Evolutionary conservation across 2,888 invertebrate species (phyloP), one percentile per base, ranked within the genome.

Genomic region (Autographa gamma): DNA sequence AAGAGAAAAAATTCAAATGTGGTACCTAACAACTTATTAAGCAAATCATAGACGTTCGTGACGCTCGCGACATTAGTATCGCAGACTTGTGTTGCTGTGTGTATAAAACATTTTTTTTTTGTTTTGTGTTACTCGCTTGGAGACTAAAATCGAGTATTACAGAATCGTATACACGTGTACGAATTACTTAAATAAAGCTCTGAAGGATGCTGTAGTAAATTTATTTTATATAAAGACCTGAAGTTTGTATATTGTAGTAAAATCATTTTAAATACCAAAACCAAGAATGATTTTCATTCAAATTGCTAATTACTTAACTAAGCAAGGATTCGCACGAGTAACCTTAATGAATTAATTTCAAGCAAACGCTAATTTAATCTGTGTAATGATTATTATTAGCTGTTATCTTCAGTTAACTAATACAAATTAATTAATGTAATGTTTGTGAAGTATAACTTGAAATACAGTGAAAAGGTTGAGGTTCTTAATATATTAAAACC

Each of bases 341-440:
- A 56, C 60, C 56, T 25, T 60, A 69, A 64, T 65, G 59, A 74
- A 79, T 82, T 63, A 69, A 75, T 66, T 74, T 66, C 19, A 43
- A 63, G 54, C 54, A 59, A 62, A 63, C 8, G 43, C 14, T 31
- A 66, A 62, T 63, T 66, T 65, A 52, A 41, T 60, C 59, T 60
- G 9, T n/a, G 16, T 73, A 68, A 74, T 73, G 31, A 63, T 72
- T 67, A 60, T 67, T 79, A 70, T 65, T 71, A 65, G 6, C 34
- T 66, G 68, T 71, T 74, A 61, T 66, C 61, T 72, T 69, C 63
- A 66, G 59, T 56, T 60, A 67, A 25, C 13, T 56, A 13, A 56
- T 56, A 56, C n/a, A 25, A 25, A 56, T 56, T 56, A 56, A 56
- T 56, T 56, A 56, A 11, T 56, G 18, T 25, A 19, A 56, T 56